Evolutionary conservation across 2,888 invertebrate genomes (phyloP).

Genomic region (Thereva unica): DNA sequence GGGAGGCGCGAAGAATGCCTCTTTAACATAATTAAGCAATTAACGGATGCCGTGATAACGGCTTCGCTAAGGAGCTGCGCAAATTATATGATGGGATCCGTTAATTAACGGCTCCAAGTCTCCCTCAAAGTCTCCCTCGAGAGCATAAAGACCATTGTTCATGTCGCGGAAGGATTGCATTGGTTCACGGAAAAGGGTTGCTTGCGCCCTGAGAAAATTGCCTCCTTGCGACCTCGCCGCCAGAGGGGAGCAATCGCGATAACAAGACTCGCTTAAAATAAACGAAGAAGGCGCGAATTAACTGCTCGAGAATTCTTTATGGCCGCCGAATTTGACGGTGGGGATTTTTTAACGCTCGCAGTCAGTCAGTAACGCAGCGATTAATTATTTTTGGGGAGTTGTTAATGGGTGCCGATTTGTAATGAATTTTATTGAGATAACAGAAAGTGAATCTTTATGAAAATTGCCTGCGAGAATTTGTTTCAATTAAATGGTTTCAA

Average conservation of each 20-base stretch:
- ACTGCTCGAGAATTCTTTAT: too few relatives aligned
- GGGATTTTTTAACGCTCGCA: too few relatives aligned
- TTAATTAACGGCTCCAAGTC: slow-evolving; percentile 27
- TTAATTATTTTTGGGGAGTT: too few relatives aligned
- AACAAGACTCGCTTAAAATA: slow-evolving; percentile 14
- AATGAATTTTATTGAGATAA: too few relatives aligned
- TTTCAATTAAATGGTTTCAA: too few relatives aligned
- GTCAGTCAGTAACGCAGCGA: too few relatives aligned
- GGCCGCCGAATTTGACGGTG: too few relatives aligned
- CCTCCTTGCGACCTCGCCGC: background rate
- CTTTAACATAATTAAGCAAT: slow-evolving; percentile 50
- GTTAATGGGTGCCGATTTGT: too few relatives aligned
- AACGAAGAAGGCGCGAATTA: too few relatives aligned
- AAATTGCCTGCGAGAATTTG: too few relatives aligned
- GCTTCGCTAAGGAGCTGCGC: slow-evolving; percentile 37
- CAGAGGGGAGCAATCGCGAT: slow-evolving; percentile 22
- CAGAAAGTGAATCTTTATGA: too few relatives aligned
- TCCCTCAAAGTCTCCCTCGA: slow-evolving; percentile 14
- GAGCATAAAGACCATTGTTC: slow-evolving; percentile 6
- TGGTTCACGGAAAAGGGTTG: slow-evolving; percentile 16
- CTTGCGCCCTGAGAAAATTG: slow-evolving; percentile 5
- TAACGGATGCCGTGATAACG: slow-evolving; percentile 47
- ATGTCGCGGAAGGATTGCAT: slow-evolving; percentile 15
- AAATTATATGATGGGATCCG: slow-evolving; percentile 29
- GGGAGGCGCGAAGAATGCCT: slow-evolving; percentile 37